Conservation (phyloP, 2,888 invertebrate genomes). For the Omphaloscelis lunosa region DNA sequence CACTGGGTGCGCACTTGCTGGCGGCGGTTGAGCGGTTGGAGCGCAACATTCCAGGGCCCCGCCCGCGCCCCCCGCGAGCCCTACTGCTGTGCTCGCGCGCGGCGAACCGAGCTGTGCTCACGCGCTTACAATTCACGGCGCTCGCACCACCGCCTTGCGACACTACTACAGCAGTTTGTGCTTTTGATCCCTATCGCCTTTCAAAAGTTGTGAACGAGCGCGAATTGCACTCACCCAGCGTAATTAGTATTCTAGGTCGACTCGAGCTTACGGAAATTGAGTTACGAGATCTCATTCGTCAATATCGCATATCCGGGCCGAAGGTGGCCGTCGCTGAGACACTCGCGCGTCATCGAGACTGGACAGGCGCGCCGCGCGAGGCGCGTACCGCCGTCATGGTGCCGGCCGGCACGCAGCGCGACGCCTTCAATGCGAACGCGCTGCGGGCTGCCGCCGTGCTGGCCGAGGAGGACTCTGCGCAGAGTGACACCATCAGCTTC, state of each 20-base stretch:
- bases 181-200: conserved; percentile 82
- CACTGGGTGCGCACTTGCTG: conserved; percentile 63
- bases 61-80: conserved; percentile 31
- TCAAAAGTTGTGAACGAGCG: conserved; percentile 79
- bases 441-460: conserved; percentile 80
- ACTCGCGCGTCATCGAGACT: conserved; percentile 63
- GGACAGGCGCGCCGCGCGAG: conserved; percentile 68
- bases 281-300: conserved; percentile 67
- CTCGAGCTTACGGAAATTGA: conserved; percentile 71
- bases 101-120: conserved; percentile 58
- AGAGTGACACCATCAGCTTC: conserved; percentile 64
- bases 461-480: conserved; percentile 75
- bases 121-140: not conserved
- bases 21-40: conserved; percentile 59
- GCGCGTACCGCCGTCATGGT: conserved; percentile 74
- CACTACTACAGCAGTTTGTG: conserved; percentile 69
- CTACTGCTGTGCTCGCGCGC: conserved; percentile 75
- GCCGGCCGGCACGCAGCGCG: conserved; percentile 67
- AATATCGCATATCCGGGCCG: conserved; percentile 63
- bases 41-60: conserved; percentile 28
- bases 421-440: conserved; percentile 72
- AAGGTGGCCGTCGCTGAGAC: conserved; percentile 68
- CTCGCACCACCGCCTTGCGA: conserved; percentile 77
- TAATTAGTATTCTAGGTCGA: conserved; percentile 74
- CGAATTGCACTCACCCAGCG: conserved; percentile 75